phyloP scores from a whole-genome alignment of 2,888 invertebrate species.

The Dryobotodes eremita region DNA sequence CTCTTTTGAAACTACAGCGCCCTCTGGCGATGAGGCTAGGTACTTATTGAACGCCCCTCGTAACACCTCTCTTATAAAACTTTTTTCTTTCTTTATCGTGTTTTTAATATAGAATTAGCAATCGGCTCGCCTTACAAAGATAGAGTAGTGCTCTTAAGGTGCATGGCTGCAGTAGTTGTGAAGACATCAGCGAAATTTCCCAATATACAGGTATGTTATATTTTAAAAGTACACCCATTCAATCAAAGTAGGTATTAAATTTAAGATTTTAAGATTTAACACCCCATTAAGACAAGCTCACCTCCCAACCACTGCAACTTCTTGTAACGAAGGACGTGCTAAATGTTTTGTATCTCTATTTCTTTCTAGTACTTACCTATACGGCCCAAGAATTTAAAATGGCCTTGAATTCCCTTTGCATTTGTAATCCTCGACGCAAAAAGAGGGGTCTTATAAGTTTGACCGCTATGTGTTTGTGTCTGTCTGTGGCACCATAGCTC shows the following conservation, averaged over 20 bases:
- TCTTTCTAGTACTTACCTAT: background rate
- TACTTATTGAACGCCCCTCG: too few species aligned
- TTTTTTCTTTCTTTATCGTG: background rate
- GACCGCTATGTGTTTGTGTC: too few species aligned
- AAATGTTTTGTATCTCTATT: background rate
- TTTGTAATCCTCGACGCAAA: too few species aligned
- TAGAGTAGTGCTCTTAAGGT: constrained; percentile 72
- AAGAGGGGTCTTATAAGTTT: too few species aligned
- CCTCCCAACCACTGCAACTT: too few species aligned
- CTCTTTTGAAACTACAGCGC: too few species aligned
- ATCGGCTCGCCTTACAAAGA: constrained; percentile 79
- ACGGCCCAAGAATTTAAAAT: background rate
- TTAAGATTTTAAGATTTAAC: background rate
- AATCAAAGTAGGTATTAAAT: background rate
- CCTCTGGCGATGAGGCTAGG: too few species aligned
- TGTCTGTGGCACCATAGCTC: too few species aligned
- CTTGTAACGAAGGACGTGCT: background rate
- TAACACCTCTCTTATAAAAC: background rate
- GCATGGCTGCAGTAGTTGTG: constrained; percentile 75
- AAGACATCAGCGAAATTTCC: constrained; percentile 63
- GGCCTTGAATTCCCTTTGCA: background rate
- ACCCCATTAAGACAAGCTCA: background rate
- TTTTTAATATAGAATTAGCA: constrained; percentile 76
- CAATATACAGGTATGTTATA: constrained; percentile 68
- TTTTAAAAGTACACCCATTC: background rate